Evolutionary conservation across 2,888 invertebrate species (phyloP), one percentile per base, ranked within the genome.

Genomic region (Netelia fuscicornis): DNA sequence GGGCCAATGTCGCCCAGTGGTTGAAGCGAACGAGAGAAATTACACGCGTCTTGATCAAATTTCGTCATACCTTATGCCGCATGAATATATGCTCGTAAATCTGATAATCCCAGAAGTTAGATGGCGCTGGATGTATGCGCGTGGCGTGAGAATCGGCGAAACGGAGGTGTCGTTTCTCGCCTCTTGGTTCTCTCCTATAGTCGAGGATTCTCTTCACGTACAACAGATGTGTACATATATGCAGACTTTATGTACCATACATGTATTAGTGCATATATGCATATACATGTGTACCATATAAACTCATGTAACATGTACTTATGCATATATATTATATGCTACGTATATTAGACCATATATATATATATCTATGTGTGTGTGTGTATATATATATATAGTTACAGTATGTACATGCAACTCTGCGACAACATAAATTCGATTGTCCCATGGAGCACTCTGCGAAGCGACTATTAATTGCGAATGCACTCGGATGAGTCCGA

Each of bases 401-500:
- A 44, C 44, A 44, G 58, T 20, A 58, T 48, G 62, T 17, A 37
- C 30, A 44, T 52, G 54, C 56, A 60, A 64, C 48, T 44, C 78
- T 70, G 58, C 74, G 56, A 70, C 85, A 71, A 85, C 84, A 87
- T 86, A 87, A 89, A 90, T 88, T 89, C 88, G 86, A 88, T 89
- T 87, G 88, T 88, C 86, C 86, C 85, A 68, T 83, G 71, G 65
- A 71, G 83, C 58, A 71, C 52, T 77, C 77, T 76, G 76, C 83
- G 81, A 81, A 76, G 75, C 86, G 82, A 83, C 87, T 83, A 84
- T 87, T 89, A 88, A 90, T 90, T 90, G 86, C 85, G 83, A 87
- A 85, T 72, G 86, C 85, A 76, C 82, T 77, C 75, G 79, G 78
- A 83, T 87, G 87, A 83, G 70, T 77, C 79, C 70, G 77, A 81